phyloP scores from a whole-genome alignment of 2,888 invertebrate species.

The Sialis lutaria region DNA sequence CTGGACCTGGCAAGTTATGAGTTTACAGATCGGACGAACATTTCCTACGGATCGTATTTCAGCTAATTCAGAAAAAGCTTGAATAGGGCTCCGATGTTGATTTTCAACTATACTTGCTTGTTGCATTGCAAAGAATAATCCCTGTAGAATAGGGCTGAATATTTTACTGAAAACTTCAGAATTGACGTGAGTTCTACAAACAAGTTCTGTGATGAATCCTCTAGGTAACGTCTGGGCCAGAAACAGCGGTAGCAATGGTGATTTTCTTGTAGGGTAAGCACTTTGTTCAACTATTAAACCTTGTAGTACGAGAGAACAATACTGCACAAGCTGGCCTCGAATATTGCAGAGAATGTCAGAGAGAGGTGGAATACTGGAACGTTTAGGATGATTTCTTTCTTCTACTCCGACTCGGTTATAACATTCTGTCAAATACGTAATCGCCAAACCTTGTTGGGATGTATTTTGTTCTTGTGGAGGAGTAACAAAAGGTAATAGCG shows the following conservation, averaged over 20 bases:
- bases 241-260: slow-evolving; percentile 50
- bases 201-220: slow-evolving; percentile 39
- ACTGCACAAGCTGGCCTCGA: slow-evolving; percentile 34
- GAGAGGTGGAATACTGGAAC: slow-evolving; percentile 54
- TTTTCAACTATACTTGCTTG: slow-evolving; percentile 51
- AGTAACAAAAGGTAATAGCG: slow-evolving; percentile 16
- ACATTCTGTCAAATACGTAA: slow-evolving; percentile 37
- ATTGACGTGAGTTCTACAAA: slow-evolving; percentile 42
- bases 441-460: slow-evolving; percentile 16
- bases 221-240: slow-evolving; percentile 53
- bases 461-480: background rate
- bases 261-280: slow-evolving; percentile 32
- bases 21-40: slow-evolving; percentile 58
- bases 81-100: slow-evolving; percentile 45
- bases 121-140: slow-evolving; percentile 48
- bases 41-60: slow-evolving; percentile 55
- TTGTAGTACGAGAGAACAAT: slow-evolving; percentile 37
- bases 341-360: slow-evolving; percentile 43
- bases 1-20: slow-evolving; percentile 47
- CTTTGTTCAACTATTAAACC: slow-evolving; percentile 27
- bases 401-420: slow-evolving; percentile 57
- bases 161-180: slow-evolving; percentile 38
- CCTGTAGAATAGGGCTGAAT: slow-evolving; percentile 50
- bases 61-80: slow-evolving; percentile 61
- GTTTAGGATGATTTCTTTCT: slow-evolving; percentile 59